phyloP scores from a whole-genome alignment of 2,888 invertebrate genomes.

The Azorinus chamasolen region DNA sequence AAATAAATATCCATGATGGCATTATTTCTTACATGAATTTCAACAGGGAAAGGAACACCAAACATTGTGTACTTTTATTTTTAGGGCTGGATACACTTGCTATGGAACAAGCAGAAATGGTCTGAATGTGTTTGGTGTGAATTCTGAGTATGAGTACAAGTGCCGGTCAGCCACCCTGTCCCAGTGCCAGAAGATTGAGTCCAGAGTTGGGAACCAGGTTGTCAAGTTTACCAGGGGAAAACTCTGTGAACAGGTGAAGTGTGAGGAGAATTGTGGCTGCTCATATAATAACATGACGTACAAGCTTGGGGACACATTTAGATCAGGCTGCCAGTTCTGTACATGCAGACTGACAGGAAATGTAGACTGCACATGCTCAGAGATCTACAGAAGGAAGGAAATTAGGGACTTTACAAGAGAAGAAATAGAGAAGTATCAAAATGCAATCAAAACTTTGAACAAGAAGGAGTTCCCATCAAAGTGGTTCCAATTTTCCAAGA shows the following conservation, averaged over 20 bases:
- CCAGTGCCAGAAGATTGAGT: constrained; percentile 79
- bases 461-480: constrained; percentile 74
- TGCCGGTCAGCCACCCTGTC: constrained; percentile 76
- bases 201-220: constrained; percentile 67
- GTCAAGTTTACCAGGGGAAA: constrained; percentile 80
- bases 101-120: constrained; percentile 80
- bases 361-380: constrained; percentile 73
- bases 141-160: constrained; percentile 77
- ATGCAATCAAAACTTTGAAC: constrained; percentile 75
- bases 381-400: constrained; percentile 78
- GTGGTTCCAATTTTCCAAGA: constrained; percentile 81
- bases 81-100: constrained; percentile 82
- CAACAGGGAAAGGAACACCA: too few relatives aligned
- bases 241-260: constrained; percentile 78
- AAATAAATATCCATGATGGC: too few relatives aligned
- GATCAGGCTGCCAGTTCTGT: constrained; percentile 78
- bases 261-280: constrained; percentile 82
- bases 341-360: constrained; percentile 74
- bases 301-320: constrained; percentile 73
- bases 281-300: constrained; percentile 76
- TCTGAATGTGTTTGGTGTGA: constrained; percentile 76
- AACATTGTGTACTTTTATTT: neutral
- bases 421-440: constrained; percentile 80
- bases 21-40: too few relatives aligned
- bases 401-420: constrained; percentile 80